Evolutionary conservation across 2,888 invertebrate genomes (phyloP).

Genomic region (Agapetus fuscipes): DNA sequence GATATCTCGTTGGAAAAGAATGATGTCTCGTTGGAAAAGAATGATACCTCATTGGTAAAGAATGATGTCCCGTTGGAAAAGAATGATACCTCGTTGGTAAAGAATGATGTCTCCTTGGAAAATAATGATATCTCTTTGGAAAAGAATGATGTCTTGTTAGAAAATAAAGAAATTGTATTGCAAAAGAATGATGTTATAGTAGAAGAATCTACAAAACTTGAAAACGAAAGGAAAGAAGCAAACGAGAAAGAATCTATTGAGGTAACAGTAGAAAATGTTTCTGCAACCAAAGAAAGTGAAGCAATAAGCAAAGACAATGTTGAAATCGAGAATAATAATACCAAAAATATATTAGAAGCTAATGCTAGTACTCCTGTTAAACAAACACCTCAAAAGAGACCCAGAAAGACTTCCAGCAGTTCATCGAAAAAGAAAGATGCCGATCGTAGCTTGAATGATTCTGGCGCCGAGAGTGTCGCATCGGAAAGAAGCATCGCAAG

Average conservation of each 20-base stretch:
- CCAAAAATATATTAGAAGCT: conserved; percentile 3
- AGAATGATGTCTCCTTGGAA: neutral
- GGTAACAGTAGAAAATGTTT: too few relatives aligned
- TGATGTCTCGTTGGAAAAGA: neutral
- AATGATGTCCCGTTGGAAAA: conserved; percentile 4
- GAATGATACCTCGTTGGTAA: too few relatives aligned
- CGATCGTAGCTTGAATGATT: conserved; percentile 18
- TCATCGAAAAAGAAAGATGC: neutral
- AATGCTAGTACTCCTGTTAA: neutral
- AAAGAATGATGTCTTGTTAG: conserved; percentile 24
- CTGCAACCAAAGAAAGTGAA: too few relatives aligned
- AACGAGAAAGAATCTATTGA: too few relatives aligned
- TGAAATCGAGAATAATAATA: too few relatives aligned
- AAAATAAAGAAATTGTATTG: neutral
- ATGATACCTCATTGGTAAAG: conserved; percentile 26
- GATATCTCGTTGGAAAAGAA: conserved; percentile 26
- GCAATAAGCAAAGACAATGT: too few relatives aligned
- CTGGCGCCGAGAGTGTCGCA: conserved; percentile 15
- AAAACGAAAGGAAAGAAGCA: too few relatives aligned
- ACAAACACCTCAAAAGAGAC: neutral
- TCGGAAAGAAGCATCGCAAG: conserved; percentile 11
- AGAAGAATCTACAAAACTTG: too few relatives aligned
- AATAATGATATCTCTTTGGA: neutral
- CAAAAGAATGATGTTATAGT: neutral
- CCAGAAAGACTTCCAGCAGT: neutral